Conservation (phyloP, 2,888 invertebrate genomes). For the Acanthoscelides obtectus region DNA sequence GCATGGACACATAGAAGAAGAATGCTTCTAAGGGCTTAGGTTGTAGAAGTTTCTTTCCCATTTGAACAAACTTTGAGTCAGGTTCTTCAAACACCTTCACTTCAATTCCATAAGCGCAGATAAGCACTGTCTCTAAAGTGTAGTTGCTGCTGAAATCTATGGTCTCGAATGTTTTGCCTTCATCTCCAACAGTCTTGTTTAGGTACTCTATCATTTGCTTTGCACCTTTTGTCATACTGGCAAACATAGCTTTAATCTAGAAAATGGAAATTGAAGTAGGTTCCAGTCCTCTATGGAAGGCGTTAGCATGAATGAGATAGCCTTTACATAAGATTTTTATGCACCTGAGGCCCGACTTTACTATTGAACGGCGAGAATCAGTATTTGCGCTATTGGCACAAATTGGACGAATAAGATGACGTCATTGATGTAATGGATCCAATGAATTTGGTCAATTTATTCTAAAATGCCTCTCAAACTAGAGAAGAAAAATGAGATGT, state of each 20-base stretch:
- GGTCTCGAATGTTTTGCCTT: not conserved
- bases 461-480: too few relatives aligned
- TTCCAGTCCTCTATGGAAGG: too few relatives aligned
- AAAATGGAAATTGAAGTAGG: too few relatives aligned
- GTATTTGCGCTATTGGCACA: too few relatives aligned
- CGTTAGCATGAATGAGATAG: too few relatives aligned
- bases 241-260: not conserved
- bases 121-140: constrained; percentile 43
- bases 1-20: constrained; percentile 1
- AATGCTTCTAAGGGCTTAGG: constrained; percentile 9
- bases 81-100: constrained; percentile 38
- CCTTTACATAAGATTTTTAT: too few relatives aligned
- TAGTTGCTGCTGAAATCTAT: constrained; percentile 14
- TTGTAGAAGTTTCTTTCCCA: constrained; percentile 17
- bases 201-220: not conserved
- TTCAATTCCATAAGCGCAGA: constrained; percentile 45
- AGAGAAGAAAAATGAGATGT: too few relatives aligned
- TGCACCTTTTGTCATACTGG: not conserved
- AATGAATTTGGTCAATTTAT: too few relatives aligned
- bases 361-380: too few relatives aligned
- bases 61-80: constrained; percentile 22
- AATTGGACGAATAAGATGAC: too few relatives aligned
- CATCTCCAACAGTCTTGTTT: not conserved
- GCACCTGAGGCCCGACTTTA: too few relatives aligned
- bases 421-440: too few relatives aligned